phyloP scores from a whole-genome alignment of 2,888 invertebrate genomes.

The Ormyrus pomaceus region DNA sequence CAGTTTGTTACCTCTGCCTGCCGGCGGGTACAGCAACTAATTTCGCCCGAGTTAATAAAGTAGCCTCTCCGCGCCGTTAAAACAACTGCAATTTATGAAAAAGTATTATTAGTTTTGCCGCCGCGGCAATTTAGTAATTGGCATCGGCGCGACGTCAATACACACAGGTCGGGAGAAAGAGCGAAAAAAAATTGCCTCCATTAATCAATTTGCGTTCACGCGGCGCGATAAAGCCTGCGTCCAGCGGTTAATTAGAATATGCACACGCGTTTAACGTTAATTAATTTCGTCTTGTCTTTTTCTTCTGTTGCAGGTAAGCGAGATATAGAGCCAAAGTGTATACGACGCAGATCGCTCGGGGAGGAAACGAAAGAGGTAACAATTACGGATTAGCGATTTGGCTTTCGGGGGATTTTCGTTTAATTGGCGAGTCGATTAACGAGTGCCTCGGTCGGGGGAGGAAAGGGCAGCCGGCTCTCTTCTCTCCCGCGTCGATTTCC shows the following conservation, averaged over 20 bases:
- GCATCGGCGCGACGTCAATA: not conserved
- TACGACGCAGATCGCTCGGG: no score
- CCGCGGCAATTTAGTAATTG: conserved; percentile 7
- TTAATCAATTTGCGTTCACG: no score
- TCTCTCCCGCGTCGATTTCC: conserved; percentile 40
- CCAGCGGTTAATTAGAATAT: not conserved
- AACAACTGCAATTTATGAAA: conserved; percentile 20
- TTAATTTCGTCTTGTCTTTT: not conserved
- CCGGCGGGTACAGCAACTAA: no score
- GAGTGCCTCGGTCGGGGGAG: not conserved
- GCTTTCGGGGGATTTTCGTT: conserved; percentile 39
- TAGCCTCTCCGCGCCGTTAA: no score
- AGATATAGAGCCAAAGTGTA: not conserved
- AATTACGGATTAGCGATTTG: conserved; percentile 52
- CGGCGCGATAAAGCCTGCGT: no score
- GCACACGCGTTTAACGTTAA: not conserved
- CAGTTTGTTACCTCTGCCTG: no score
- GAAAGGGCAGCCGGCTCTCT: not conserved
- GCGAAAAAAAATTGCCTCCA: no score
- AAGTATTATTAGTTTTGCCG: conserved; percentile 18
- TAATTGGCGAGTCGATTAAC: conserved; percentile 55
- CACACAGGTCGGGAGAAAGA: no score
- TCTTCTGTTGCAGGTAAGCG: conserved; percentile 46
- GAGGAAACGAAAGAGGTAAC: conserved; percentile 37
- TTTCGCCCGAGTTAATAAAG: no score